These are phyloP conservation scores for Phyto melanocephala DNA, from an alignment of 2,888 invertebrate genomes.

Conservation along the genomic window DNA sequence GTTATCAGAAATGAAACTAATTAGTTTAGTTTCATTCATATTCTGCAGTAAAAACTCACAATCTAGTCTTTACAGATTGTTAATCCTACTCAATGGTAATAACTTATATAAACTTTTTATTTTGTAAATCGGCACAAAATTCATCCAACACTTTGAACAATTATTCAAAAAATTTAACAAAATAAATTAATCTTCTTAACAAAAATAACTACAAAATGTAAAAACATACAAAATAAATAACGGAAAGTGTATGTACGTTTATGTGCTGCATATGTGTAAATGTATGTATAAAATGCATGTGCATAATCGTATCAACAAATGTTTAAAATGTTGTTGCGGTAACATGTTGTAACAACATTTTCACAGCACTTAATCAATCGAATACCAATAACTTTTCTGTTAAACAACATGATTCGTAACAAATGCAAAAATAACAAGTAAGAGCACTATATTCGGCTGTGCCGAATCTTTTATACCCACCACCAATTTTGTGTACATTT, in stretches of 20 bases:
- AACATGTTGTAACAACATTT: slow-evolving; percentile 64
- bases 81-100: neutral
- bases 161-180: slow-evolving; percentile 59
- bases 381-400: slow-evolving; percentile 65
- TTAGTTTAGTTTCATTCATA: no score
- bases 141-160: slow-evolving; percentile 30
- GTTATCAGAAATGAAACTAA: no score
- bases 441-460: no score
- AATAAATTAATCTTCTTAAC: slow-evolving; percentile 54
- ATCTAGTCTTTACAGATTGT: no score
- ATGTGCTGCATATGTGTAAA: no score
- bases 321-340: slow-evolving; percentile 23
- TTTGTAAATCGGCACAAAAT: neutral
- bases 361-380: slow-evolving; percentile 68
- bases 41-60: no score
- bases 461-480: no score
- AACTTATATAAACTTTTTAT: neutral
- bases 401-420: slow-evolving; percentile 56
- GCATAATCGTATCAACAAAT: slow-evolving; percentile 12
- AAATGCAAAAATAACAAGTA: slow-evolving; percentile 38
- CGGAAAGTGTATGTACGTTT: slow-evolving; percentile 14
- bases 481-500: no score
- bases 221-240: slow-evolving; percentile 38
- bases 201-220: neutral
- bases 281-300: slow-evolving; percentile 12